Percentiles rank a stretch among this genome's conserved stretches.
Evolutionary conservation across 2,888 invertebrate genomes (phyloP).

Genomic region (Chrysolina haemoptera): DNA sequence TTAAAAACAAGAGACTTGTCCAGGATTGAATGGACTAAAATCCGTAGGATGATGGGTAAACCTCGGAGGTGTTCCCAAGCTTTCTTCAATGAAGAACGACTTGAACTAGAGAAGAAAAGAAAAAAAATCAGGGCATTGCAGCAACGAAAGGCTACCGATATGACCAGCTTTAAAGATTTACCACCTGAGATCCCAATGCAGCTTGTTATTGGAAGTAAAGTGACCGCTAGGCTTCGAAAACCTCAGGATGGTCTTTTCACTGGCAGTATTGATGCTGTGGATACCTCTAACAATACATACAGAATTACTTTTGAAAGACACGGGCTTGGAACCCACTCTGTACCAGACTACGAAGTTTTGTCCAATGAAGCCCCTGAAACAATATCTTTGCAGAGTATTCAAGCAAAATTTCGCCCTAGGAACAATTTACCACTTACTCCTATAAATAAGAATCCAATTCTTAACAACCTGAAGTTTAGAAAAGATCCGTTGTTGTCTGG

Average conservation of each 20-base stretch:
- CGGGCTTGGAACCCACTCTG: conserved; percentile 94
- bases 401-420: conserved; percentile 84
- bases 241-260: conserved; percentile 97
- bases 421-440: conserved; percentile 70
- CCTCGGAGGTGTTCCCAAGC: conserved; percentile 94
- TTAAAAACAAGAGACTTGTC: conserved; percentile 88
- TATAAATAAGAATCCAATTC: conserved; percentile 69
- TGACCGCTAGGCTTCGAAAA: conserved; percentile 88
- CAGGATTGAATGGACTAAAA: conserved; percentile 95
- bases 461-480: conserved; percentile 68
- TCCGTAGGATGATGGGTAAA: conserved; percentile 96
- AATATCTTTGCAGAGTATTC: conserved; percentile 87
- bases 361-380: conserved; percentile 94
- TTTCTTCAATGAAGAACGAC: conserved; percentile 96
- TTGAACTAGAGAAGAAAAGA: conserved; percentile 90
- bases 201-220: conserved; percentile 94
- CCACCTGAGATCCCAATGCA: conserved; percentile 96
- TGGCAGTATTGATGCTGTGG: conserved; percentile 91
- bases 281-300: conserved; percentile 94
- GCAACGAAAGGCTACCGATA: conserved; percentile 88
- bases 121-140: conserved; percentile 94
- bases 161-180: conserved; percentile 85
- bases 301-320: conserved; percentile 94
- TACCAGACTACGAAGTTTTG: conserved; percentile 96
- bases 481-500: conserved; percentile 82